Conservation (phyloP, 2,888 invertebrate species). For the Hermodice carunculata region DNA sequence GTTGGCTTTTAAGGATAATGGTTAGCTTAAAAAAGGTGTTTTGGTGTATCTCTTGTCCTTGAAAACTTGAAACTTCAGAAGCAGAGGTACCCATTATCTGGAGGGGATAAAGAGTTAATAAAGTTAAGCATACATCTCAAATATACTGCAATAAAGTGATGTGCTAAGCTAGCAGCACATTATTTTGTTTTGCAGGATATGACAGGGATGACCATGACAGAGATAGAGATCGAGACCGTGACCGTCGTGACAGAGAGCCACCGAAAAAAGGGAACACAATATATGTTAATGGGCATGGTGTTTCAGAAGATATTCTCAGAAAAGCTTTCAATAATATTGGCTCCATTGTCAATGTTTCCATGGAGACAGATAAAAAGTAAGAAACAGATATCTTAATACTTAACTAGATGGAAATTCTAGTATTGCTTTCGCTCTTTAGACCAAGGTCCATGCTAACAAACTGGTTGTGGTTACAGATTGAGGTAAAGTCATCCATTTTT, state of each 20-base stretch:
- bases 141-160: not conserved
- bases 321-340: conserved; percentile 83
- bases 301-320: conserved; percentile 83
- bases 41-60: not conserved
- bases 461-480: no score
- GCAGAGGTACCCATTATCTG: no score
- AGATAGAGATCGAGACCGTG: not conserved
- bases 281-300: conserved; percentile 84
- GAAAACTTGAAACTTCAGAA: no score
- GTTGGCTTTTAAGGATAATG: no score
- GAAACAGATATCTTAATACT: conserved; percentile 42
- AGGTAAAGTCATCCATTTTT: no score
- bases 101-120: no score
- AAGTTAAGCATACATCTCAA: no score
- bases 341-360: conserved; percentile 83
- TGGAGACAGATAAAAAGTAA: conserved; percentile 87
- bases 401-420: no score
- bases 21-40: not conserved
- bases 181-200: conserved; percentile 23
- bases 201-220: conserved; percentile 31
- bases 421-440: no score
- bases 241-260: not conserved
- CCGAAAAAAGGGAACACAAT: conserved; percentile 82
- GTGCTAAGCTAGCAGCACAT: not conserved
- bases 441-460: no score